Base-by-base conservation (phyloP, 2,888 invertebrate species). In the Zaprionus lineosus region DNA sequence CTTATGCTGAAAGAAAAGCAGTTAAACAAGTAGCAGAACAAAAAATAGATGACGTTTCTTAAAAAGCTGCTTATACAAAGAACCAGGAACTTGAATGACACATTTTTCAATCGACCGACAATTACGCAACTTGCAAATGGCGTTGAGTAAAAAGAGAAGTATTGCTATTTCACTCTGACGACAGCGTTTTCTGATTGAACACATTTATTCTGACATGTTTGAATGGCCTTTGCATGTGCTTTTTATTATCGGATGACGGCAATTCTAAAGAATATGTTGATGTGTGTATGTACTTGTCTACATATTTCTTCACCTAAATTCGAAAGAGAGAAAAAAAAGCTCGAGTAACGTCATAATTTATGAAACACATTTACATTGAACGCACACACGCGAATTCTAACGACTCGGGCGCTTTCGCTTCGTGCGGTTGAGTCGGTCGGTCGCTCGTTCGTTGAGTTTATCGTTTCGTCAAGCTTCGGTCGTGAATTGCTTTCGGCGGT, bases 101-200 rank as follows among this genome's bases (percentile, higher is more conserved):
- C 87, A 84, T 86, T 86, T 70, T 71, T 75, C 67, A 65, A 74
- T 70, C 67, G 56, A 79, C 40, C 53, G 53, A 60, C 57, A 74
- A 86, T 86, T 84, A 84, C 84, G 87, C 78, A 84, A 86, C 84
- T 75, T 69, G 67, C 59, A 81, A 79, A 84, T 79, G 77, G 82
- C 76, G 63, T 39, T 50, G 58, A 63, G 53, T 46, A 51, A 62
- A 58, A 40, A 47, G 43, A 60, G 26, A 9, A 41, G 24, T n/a
- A 50, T 19, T 48, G 72, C 47, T 46, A 43, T 69, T 82, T 56
- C 52, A 12, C 52, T 76, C 53, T 53, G 33, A 18, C 47, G 46
- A 8, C 43, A 9, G 34, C 14, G 36, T 28, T 60, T 18, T 29
- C 52, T 44, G 55, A 65, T 71, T 71, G 31, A 65, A 71, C 40